These are phyloP conservation scores for Chlorocebus sabaeus DNA, from an alignment of 2,113 vertebrate species.

Conservation along the genomic window DNA sequence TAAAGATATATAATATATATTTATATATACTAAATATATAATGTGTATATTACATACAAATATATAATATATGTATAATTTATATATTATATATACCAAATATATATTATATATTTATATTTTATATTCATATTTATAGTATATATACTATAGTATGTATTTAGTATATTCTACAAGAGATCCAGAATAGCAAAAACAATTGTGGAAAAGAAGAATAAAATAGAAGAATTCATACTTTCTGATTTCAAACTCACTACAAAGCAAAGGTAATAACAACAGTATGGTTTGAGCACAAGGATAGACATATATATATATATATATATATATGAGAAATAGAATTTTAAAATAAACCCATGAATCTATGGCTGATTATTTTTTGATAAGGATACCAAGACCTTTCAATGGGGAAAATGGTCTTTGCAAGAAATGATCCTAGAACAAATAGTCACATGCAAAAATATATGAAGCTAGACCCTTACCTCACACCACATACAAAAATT, in stretches of 20 bases:
- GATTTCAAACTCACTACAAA: not conserved
- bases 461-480: not conserved
- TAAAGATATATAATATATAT: no score
- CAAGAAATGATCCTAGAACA: not conserved
- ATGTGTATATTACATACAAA: no score
- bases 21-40: no score
- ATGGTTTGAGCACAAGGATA: not conserved
- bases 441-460: not conserved
- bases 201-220: not conserved
- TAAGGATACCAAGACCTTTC: not conserved
- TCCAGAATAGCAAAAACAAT: not conserved
- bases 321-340: not conserved
- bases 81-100: no score
- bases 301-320: no score
- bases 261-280: not conserved
- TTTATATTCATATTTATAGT: not conserved
- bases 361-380: not conserved
- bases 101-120: no score
- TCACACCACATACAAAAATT: not conserved
- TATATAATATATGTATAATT: no score
- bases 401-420: not conserved
- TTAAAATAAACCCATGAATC: not conserved
- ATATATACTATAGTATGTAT: not conserved
- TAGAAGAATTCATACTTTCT: not conserved
- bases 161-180: not conserved